phyloP scores from a whole-genome alignment of 2,888 invertebrate species.

The Resseliella maxima region DNA sequence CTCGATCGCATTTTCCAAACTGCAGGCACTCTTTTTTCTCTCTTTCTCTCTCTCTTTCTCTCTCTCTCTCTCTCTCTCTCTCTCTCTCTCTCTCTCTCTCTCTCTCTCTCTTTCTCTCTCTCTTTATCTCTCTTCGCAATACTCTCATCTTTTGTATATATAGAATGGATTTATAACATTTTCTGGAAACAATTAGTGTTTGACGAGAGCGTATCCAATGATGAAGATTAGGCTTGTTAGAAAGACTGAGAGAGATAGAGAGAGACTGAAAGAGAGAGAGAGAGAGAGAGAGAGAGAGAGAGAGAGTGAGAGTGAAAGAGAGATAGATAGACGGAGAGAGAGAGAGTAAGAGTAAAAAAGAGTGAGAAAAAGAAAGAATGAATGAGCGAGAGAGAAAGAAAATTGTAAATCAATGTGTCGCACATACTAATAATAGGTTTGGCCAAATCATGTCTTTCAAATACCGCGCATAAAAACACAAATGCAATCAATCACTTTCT shows the following conservation, averaged over 20 bases:
- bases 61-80: neutral
- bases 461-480: neutral
- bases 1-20: slow-evolving; percentile 4
- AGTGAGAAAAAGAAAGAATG: neutral
- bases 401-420: neutral
- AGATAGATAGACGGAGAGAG: no score
- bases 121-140: no score
- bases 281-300: neutral
- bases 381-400: no score
- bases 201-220: neutral
- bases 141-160: neutral
- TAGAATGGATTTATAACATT: slow-evolving; percentile 32
- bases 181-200: neutral
- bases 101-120: no score
- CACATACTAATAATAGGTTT: slow-evolving; percentile 38
- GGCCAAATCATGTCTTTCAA: neutral
- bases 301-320: no score
- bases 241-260: neutral
- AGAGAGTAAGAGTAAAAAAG: no score
- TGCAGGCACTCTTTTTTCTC: slow-evolving; percentile 28
- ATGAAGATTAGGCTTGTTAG: no score
- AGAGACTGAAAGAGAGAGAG: neutral
- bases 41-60: neutral
- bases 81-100: no score
- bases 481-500: slow-evolving; percentile 54